A percentile compares a stretch with the other conserved stretches of the same genome.
These are phyloP conservation scores for Drosophila flavopinicola DNA, from an alignment of 2,888 invertebrate species.

Conservation along the genomic window DNA sequence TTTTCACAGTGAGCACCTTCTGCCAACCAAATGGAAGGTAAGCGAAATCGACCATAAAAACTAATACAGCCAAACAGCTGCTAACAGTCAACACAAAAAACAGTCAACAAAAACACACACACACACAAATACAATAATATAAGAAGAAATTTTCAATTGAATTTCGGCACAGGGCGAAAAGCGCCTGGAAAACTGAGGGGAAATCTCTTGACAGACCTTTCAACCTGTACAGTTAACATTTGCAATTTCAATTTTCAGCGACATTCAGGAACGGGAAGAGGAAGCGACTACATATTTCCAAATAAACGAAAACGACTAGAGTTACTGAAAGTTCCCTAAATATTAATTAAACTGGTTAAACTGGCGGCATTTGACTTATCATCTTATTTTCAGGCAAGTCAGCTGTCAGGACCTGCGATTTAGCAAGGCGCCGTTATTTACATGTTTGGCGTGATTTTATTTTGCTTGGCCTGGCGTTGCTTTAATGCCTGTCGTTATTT, in stretches of 20 bases:
- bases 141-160: conserved; percentile 39
- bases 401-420: conserved; percentile 3
- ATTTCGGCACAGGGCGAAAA: conserved; percentile 20
- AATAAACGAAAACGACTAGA: too few species aligned
- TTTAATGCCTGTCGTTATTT: conserved; percentile 43
- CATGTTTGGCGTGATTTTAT: conserved; percentile 42
- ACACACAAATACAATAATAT: neutral
- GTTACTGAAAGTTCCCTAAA: too few species aligned
- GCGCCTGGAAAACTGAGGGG: neutral
- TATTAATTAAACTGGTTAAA: conserved; percentile 52
- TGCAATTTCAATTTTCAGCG: conserved; percentile 34
- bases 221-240: conserved; percentile 21
- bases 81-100: conserved; percentile 29
- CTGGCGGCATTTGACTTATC: conserved; percentile 23
- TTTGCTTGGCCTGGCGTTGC: conserved; percentile 13
- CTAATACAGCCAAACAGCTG: conserved; percentile 66
- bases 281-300: neutral
- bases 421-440: conserved; percentile 41
- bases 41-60: conserved; percentile 63
- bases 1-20: conserved; percentile 25
- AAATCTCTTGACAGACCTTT: conserved; percentile 8
- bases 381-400: conserved; percentile 18
- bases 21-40: conserved; percentile 43
- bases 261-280: conserved; percentile 5
- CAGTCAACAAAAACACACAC: neutral